Evolutionary conservation across 2,113 vertebrate species (phyloP).

Genomic region (Cyanoliseus patagonus): DNA sequence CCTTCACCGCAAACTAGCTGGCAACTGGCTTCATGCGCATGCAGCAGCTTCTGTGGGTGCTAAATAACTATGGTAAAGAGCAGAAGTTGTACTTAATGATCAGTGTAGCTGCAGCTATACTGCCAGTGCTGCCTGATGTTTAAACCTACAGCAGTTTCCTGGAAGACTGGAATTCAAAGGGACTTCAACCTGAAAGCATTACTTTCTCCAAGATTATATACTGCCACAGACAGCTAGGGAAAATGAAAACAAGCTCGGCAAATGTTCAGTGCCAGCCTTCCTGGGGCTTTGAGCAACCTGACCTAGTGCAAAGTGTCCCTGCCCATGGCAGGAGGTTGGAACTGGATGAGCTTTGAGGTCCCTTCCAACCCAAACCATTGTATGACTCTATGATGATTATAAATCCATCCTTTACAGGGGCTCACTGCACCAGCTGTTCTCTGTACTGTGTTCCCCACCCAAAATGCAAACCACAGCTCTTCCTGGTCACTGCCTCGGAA

Average conservation of each 20-base stretch:
- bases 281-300: background rate
- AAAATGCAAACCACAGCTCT: background rate
- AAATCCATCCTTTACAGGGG: background rate
- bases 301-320: background rate
- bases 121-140: background rate
- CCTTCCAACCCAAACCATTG: background rate
- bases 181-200: background rate
- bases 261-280: background rate
- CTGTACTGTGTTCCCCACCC: background rate
- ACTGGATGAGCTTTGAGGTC: background rate
- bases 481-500: background rate
- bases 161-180: background rate
- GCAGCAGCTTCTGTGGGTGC: background rate
- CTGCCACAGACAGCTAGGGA: too few relatives aligned
- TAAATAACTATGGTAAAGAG: background rate
- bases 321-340: background rate
- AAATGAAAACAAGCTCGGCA: background rate
- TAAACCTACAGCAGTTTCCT: background rate
- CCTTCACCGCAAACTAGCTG: too few relatives aligned
- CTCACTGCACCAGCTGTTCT: background rate
- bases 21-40: background rate
- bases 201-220: background rate
- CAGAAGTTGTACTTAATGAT: background rate
- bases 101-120: background rate
- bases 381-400: background rate